A percentile compares a stretch with the other conserved stretches of the same genome.
Evolutionary conservation across 1,140 invertebrate genomes (phyloP).

Genomic region (Dendroctonus ponderosae): DNA sequence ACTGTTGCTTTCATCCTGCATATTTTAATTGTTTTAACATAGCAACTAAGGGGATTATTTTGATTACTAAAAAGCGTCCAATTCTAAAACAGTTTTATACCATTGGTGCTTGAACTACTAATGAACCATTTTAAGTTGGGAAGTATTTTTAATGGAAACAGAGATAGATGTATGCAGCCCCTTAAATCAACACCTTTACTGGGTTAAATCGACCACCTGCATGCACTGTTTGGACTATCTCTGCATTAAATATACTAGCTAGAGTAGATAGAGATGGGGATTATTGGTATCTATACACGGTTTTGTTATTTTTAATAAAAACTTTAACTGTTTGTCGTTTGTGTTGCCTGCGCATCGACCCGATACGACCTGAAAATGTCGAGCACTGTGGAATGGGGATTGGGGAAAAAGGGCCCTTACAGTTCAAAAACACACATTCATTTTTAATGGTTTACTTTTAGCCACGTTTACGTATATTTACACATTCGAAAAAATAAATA

Average conservation of each 20-base stretch:
- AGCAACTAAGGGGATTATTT: background rate
- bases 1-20: too few species aligned
- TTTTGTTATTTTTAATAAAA: constrained; percentile 35
- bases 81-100: constrained; percentile 25
- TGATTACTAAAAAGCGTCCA: constrained; percentile 11
- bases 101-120: constrained; percentile 18
- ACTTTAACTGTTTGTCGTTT: constrained; percentile 12
- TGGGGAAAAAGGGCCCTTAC: constrained; percentile 38
- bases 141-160: constrained; percentile 27
- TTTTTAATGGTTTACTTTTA: constrained; percentile 46
- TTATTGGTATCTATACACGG: constrained; percentile 10
- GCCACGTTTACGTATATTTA: constrained; percentile 49
- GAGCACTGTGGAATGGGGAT: background rate
- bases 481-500: constrained; percentile 50
- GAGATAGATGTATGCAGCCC: constrained; percentile 29
- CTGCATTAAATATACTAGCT: constrained; percentile 26
- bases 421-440: constrained; percentile 50
- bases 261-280: background rate
- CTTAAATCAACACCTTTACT: background rate
- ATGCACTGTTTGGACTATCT: constrained; percentile 26
- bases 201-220: background rate
- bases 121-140: constrained; percentile 6
- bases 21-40: background rate
- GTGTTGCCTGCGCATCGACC: background rate
- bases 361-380: background rate